Base-by-base conservation (phyloP, 1,140 invertebrate species). In the Parapsyche elsis region DNA sequence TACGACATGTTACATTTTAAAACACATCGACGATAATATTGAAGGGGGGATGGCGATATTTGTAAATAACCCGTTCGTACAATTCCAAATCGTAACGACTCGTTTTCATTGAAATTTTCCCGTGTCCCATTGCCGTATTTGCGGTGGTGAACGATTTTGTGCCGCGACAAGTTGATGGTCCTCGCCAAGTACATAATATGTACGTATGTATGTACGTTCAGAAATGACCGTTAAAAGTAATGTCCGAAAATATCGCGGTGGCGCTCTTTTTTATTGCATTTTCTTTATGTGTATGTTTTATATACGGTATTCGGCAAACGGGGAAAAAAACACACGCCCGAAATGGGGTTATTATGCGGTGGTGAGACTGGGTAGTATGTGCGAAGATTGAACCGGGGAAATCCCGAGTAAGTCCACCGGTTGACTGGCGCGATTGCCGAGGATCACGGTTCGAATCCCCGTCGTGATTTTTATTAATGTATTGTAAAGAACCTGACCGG, bases 371-470 rank as follows among this genome's bases (percentile, higher is more conserved):
- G 30, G n/a, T 10, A 49, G 77, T 70, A 79, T 44, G 78, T 59
- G 30, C 30, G 53, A 49, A 49, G 75, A 77, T 79, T 79, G 70
- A 79, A 73, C 78, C 46, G 19, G 19, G 44, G 38, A 79, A 67
- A 73, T 46, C 78, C 71, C 67, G 14, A 10, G 30, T 73, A 71
- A 64, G 71, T 67, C 71, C 57, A 70, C 21, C 57, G 64, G 59
- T 45, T 78, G 76, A 78, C 70, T 45, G 21, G 26, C 44, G 45
- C 70, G 78, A 79, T 79, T 79, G 78, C 57, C 76, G 24, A 57
- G 78, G 78, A 79, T 79, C 78, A 79, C 14, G 70, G 38, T 74
- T 79, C 53, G 38, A 77, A 73, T 73, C 78, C 64, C 67, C 16
- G 49, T 70, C 30, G 53, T 61, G 45, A 44, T 24, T 38, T 71